A percentile compares a stretch with the other conserved stretches of the same genome.
These are phyloP conservation scores for Dipodomys spectabilis DNA, from an alignment of 2,113 vertebrate genomes.

Conservation along the genomic window DNA sequence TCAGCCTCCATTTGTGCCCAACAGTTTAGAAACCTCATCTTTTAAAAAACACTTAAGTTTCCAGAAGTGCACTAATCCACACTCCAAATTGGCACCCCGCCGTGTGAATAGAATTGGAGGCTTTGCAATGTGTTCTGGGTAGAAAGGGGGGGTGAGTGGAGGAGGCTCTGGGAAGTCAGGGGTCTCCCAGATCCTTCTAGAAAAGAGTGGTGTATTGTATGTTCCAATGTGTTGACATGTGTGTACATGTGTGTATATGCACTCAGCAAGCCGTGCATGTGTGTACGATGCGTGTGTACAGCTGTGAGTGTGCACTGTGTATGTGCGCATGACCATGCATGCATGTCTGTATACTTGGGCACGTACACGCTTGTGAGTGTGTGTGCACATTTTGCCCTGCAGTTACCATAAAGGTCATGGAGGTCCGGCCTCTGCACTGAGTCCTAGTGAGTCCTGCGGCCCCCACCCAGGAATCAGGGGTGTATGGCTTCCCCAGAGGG, in stretches of 20 bases:
- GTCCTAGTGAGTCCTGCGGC: background rate
- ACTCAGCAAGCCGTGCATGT: no score
- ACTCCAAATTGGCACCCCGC: background rate
- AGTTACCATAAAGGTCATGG: background rate
- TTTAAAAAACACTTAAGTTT: background rate
- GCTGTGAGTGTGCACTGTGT: no score
- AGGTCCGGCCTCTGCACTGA: background rate
- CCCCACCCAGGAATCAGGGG: background rate
- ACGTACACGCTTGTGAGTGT: no score
- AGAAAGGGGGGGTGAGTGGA: background rate
- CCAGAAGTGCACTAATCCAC: background rate
- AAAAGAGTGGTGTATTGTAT: background rate
- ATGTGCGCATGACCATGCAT: no score
- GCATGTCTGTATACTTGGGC: no score
- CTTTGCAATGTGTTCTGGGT: background rate
- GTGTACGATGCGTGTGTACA: no score
- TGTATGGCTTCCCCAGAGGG: background rate
- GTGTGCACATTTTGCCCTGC: background rate
- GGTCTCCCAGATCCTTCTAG: background rate
- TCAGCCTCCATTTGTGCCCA: background rate
- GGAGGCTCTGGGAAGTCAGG: background rate
- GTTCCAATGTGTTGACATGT: accelerated
- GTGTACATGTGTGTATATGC: background rate
- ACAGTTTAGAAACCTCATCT: background rate
- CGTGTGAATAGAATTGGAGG: background rate